Percentiles rank a stretch among this genome's conserved stretches.
These are phyloP conservation scores for Idaea aversata DNA, from an alignment of 2,888 invertebrate species.

Conservation along the genomic window DNA sequence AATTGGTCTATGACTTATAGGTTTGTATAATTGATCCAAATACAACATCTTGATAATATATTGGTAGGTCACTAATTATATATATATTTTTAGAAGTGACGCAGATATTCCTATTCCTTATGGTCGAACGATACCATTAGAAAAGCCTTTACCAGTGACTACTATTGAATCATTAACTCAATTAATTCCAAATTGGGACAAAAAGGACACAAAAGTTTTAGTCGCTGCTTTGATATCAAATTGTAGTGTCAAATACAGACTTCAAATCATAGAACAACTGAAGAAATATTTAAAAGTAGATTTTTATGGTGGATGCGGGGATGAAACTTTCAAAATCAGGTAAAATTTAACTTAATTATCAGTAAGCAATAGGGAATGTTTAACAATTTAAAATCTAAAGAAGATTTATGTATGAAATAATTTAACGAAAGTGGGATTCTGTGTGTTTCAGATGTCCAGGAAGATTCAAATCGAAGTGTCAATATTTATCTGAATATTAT, in stretches of 20 bases:
- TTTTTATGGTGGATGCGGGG: constrained; percentile 83
- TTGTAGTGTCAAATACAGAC: constrained; percentile 5
- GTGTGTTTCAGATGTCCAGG: constrained; percentile 15
- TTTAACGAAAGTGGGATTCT: background rate
- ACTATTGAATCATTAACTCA: constrained; percentile 5
- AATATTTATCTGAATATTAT: constrained; percentile 67
- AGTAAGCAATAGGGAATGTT: too few relatives aligned
- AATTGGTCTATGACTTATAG: constrained; percentile 84
- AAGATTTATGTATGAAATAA: background rate
- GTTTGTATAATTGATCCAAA: constrained; percentile 44
- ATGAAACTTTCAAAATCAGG: constrained; percentile 70
- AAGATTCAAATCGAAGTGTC: constrained; percentile 58
- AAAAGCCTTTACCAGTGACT: constrained; percentile 23
- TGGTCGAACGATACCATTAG: constrained; percentile 69
- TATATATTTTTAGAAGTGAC: constrained; percentile 40
- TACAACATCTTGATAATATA: background rate
- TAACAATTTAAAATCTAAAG: too few relatives aligned
- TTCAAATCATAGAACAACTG: constrained; percentile 6
- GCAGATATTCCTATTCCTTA: constrained; percentile 82
- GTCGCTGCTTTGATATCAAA: constrained; percentile 34
- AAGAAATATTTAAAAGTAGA: constrained; percentile 8
- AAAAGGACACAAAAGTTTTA: constrained; percentile 60
- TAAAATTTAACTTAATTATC: background rate
- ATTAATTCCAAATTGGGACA: constrained; percentile 43
- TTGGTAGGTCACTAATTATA: too few relatives aligned